Base-by-base conservation (phyloP, 1,140 invertebrate genomes). In the Lamellibrachia luymesi region DNA sequence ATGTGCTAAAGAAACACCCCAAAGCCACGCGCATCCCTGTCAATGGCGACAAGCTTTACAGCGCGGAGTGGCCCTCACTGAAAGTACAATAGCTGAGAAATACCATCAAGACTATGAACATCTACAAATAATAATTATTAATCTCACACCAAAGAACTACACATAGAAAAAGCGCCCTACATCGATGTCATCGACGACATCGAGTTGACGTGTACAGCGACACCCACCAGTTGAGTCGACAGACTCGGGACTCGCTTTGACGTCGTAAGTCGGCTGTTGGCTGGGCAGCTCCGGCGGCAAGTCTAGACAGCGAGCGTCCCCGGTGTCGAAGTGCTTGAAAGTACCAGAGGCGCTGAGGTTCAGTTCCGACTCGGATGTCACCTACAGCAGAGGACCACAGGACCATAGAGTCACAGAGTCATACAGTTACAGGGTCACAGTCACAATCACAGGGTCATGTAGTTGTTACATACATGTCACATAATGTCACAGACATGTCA, bases 301-400 rank as follows among this genome's bases (percentile, higher is more conserved):
- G 64, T 80, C 64, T 1, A 80, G 64, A 4, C 64, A 80, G 8
- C 64, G 64, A 80, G 64, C 64, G 4, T 80, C 64, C 13, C 64
- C 64, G 2, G 64, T 80, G 64, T 80, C 64, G 17, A 80, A 80
- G 64, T 80, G 64, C 64, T 80, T 80, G 64, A 80, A 80, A 2
- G 52, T 92, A 27, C 50, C 49, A n/a, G 50, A 92, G 27, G 51
- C 27, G 49, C 80, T 92, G n/a, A n/a, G 94, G 95, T 97, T 97
- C 50, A 97, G 95, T 80, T 97, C 96, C 92, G 98, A 97, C 94
- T 98, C 97, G 0, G 97, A 97, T 89, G 94, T 94, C 90, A 97
- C 97, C 0, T 97, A 95, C n/a, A 92, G 92, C 22, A 89, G 95
- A 95, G 50, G 92, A 93, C 90, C 90, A 50, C 49, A 94, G n/a